Conservation (phyloP, 2,888 invertebrate species). For the Zootermopsis nevadensis region DNA sequence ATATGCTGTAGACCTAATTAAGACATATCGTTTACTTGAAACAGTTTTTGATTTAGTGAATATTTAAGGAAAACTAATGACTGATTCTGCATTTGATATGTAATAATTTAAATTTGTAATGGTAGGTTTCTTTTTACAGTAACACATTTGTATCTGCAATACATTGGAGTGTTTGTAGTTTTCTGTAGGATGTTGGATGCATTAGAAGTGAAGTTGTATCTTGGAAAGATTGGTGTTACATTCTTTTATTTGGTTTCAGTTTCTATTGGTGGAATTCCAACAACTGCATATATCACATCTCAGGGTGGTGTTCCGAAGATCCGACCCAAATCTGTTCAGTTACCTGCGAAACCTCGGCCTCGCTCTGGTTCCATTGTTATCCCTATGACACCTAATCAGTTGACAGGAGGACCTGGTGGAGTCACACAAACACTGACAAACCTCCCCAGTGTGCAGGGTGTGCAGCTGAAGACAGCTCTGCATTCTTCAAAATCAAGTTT, state of each 20-base stretch:
- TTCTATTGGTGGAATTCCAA: conserved; percentile 45
- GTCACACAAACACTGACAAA: background rate
- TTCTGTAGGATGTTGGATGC: background rate
- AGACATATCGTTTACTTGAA: too few species aligned
- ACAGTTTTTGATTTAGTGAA: too few species aligned
- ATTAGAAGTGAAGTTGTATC: background rate
- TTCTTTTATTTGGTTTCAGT: conserved; percentile 24
- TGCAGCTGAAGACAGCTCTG: conserved; percentile 18
- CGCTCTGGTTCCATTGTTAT: conserved; percentile 52
- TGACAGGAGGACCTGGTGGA: conserved; percentile 6
- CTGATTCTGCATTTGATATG: too few species aligned
- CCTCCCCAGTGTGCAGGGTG: conserved; percentile 21
- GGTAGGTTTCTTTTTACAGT: too few species aligned
- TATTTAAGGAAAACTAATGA: too few species aligned
- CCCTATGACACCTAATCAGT: conserved; percentile 50
- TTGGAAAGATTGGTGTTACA: background rate
- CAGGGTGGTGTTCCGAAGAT: conserved; percentile 39
- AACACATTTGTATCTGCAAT: background rate
- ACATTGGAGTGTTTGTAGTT: background rate
- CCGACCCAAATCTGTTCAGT: conserved; percentile 42
- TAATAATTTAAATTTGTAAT: too few species aligned
- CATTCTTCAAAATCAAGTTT: conserved; percentile 35
- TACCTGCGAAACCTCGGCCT: conserved; percentile 43
- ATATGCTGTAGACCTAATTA: too few species aligned
- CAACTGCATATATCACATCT: conserved; percentile 46